phyloP scores from a whole-genome alignment of 35 echinoderm and acorn worm genomes.

The Strongylocentrotus purpuratus region DNA sequence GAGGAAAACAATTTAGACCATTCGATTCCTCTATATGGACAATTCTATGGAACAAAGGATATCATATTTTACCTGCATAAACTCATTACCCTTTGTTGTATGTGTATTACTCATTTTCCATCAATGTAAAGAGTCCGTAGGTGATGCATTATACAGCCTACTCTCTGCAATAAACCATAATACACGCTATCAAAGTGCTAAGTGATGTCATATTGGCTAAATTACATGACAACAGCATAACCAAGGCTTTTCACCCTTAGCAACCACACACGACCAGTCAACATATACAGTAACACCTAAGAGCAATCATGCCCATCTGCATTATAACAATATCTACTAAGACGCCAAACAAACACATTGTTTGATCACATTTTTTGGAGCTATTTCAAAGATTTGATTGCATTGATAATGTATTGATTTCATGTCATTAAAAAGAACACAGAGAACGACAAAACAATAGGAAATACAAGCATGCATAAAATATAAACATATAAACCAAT shows the following conservation, averaged over 20 bases:
- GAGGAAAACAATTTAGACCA: no score
- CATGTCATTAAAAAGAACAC: not conserved
- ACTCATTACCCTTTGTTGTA: not conserved
- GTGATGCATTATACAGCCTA: no score
- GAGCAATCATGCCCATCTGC: not conserved
- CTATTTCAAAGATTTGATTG: not conserved
- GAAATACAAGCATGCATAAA: not conserved
- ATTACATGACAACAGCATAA: slow-evolving; percentile 39
- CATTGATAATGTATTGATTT: not conserved
- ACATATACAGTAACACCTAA: not conserved
- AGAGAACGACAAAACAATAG: not conserved
- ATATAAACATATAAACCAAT: not conserved
- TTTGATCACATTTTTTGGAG: not conserved
- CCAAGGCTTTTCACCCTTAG: not conserved
- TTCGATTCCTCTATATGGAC: not conserved
- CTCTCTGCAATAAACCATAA: not conserved
- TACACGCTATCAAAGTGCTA: not conserved
- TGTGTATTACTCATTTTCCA: not conserved
- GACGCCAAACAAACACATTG: not conserved
- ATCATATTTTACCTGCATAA: not conserved
- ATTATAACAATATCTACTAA: not conserved
- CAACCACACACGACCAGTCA: not conserved
- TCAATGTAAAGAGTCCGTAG: not conserved
- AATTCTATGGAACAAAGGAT: not conserved
- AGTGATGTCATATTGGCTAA: slow-evolving; percentile 23